Base-by-base conservation (phyloP, 2,113 vertebrate genomes). In the Chlorodrepanis virens region DNA sequence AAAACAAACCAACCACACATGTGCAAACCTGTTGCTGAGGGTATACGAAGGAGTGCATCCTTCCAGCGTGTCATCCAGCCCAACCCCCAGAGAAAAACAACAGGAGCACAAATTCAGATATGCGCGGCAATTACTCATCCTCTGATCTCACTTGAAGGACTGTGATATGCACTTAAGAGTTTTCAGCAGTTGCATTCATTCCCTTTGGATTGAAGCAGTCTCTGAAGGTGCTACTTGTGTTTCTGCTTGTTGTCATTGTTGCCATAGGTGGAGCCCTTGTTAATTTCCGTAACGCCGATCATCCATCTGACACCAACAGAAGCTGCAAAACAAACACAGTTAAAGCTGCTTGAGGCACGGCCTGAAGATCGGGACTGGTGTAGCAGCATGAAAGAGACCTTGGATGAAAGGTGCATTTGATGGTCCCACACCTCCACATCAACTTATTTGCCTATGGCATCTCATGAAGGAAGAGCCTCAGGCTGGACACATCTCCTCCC, bases 261-360 rank as follows among this genome's bases (percentile, higher is more conserved):
- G 53, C 99, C 99, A 5, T 99, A 99, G 90, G 97, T 98, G 10
- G 99, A 99, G 52, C 99, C 98, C 92, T 97, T 99, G 94, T 99
- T 94, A 19, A 99, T 99, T 96, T 99, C 99, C 3, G 99, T 99
- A 96, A 99, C 98, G 0, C 98, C 98, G 11, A 99, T 99, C 99
- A 99, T 99, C 98, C 99, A 99, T 96, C 99, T 99, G 53, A 99
- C 98, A 42, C 98, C 99, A 80, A 98, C 82, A n/a, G 99, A 99
- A 61, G 97, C 99, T 99, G 97, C 28, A 81, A 93, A 65, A 54
- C 17, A 74, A 87, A 57, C 16, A 9, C 15, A 45, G 37, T 77
- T 53, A 93, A 69, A 39, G 54, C n/a, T 28, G 18, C 25, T 45
- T 40, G 21, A 63, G 94, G 33, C n/a, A 25, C 17, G 20, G 52